Evolutionary conservation across 2,888 invertebrate species (phyloP).

Genomic region (Epirrhoe tristata): DNA sequence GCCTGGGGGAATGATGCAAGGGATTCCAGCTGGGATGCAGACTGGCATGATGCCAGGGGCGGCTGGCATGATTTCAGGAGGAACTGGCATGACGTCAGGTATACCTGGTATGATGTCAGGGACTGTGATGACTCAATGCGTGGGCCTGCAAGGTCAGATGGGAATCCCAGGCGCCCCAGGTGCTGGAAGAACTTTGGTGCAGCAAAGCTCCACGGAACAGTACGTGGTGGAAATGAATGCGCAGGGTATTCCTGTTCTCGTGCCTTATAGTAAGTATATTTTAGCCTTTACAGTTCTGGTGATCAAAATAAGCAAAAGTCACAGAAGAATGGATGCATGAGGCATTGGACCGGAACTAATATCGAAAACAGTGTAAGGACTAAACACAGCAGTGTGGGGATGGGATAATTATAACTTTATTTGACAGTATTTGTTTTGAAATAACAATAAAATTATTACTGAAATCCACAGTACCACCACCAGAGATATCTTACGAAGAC

Average conservation of each 20-base stretch:
- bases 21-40: neutral
- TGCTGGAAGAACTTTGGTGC: constrained; percentile 9
- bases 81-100: neutral
- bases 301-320: no score
- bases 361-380: no score
- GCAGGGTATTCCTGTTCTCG: constrained; percentile 28
- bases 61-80: constrained; percentile 1
- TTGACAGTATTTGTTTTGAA: no score
- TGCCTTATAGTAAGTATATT: constrained; percentile 30
- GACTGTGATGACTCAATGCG: neutral
- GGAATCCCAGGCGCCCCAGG: constrained; percentile 8
- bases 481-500: constrained; percentile 75
- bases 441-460: neutral
- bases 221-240: constrained; percentile 40
- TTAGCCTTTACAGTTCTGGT: neutral
- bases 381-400: no score
- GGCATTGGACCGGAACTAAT: no score
- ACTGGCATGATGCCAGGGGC: constrained; percentile 1
- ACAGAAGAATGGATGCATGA: no score
- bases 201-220: constrained; percentile 39
- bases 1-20: neutral
- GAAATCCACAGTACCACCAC: constrained; percentile 42
- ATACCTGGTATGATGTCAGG: constrained; percentile 7
- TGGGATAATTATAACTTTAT: no score
- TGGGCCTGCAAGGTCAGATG: neutral